Evolutionary conservation across 2,797 vertebrate genomes (phyloP).

Genomic region (Pangasius macronema): DNA sequence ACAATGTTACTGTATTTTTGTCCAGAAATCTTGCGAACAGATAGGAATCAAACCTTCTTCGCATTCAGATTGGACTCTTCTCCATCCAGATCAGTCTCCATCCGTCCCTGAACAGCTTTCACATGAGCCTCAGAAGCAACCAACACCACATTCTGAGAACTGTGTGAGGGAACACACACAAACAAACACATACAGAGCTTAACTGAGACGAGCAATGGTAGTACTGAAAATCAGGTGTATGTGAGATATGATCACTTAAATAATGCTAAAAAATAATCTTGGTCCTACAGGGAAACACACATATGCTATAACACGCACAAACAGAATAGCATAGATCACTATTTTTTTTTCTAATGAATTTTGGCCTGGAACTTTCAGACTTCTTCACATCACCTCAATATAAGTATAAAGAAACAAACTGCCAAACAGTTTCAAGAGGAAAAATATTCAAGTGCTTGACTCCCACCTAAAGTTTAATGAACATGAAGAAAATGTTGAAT

Average conservation of each 20-base stretch:
- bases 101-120: conserved; percentile 71
- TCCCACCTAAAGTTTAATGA: not conserved
- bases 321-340: not conserved
- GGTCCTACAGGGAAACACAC: not conserved
- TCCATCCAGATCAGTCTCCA: conserved; percentile 70
- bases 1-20: not conserved
- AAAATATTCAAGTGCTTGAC: not conserved
- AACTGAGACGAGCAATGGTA: not conserved
- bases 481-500: not conserved
- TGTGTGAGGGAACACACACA: conserved; percentile 57
- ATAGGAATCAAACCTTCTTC: conserved; percentile 76
- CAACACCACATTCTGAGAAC: conserved; percentile 70
- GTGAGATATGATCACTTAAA: not conserved
- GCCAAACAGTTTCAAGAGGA: not conserved
- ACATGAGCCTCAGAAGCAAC: conserved; percentile 55
- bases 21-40: not conserved
- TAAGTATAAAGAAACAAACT: not conserved
- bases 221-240: not conserved
- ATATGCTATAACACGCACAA: not conserved
- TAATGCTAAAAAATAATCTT: not conserved
- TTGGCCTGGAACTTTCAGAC: not conserved
- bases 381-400: not conserved
- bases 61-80: conserved; percentile 80
- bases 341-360: not conserved
- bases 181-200: conserved; percentile 1